phyloP scores from a whole-genome alignment of 2,113 vertebrate genomes.

The Petroica traversi region DNA sequence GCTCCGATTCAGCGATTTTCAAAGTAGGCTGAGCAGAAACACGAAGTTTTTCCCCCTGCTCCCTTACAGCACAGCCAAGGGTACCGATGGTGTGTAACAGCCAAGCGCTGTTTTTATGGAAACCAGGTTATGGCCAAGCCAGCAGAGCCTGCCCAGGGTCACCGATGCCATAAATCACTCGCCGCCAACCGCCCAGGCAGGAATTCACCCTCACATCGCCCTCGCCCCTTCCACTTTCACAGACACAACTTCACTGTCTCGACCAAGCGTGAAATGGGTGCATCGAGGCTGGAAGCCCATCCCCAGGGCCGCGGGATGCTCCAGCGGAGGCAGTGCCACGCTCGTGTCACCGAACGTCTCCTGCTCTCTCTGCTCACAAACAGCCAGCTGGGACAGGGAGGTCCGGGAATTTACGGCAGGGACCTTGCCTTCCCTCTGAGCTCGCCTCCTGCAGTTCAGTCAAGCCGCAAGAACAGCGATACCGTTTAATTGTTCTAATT shows the following conservation, averaged over 20 bases:
- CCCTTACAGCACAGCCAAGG: neutral
- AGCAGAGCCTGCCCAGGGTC: neutral
- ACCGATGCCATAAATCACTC: neutral
- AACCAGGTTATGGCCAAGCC: neutral
- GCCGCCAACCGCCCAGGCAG: rapidly evolving
- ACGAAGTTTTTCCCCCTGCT: neutral
- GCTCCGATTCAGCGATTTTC: neutral
- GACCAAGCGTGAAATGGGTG: neutral
- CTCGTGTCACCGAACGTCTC: neutral
- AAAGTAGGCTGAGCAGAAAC: neutral
- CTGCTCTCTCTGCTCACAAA: neutral
- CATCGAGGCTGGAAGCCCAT: neutral
- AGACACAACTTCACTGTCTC: neutral
- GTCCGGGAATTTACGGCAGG: neutral
- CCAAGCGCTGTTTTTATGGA: neutral
- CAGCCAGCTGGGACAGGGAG: neutral
- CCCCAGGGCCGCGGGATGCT: neutral
- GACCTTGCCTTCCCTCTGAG: neutral
- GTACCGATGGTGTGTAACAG: neutral
- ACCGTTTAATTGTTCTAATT: neutral
- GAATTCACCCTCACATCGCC: neutral
- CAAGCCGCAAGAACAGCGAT: neutral
- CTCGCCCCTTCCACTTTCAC: neutral
- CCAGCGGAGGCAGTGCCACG: neutral
- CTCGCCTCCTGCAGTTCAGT: neutral